Conservation (phyloP, 2,888 invertebrate species). For the Macaria notata region DNA sequence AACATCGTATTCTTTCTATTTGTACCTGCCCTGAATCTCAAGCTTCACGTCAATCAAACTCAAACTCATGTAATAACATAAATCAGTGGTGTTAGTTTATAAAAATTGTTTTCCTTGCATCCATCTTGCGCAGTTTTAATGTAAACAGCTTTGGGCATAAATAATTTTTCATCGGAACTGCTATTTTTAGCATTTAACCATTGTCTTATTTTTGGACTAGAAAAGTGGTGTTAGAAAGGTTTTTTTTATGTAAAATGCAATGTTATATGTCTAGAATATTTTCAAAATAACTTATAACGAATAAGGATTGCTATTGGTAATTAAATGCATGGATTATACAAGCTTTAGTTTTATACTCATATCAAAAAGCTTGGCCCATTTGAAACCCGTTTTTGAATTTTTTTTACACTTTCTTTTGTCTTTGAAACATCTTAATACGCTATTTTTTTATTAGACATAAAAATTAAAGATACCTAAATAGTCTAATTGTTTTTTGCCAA, state of each 20-base stretch:
- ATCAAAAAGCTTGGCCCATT: too few species aligned
- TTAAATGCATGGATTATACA: too few species aligned
- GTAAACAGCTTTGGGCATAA: slow-evolving; percentile 18
- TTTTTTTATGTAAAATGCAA: neutral
- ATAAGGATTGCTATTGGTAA: too few species aligned
- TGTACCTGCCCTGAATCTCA: slow-evolving; percentile 15
- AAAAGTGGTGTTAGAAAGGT: neutral
- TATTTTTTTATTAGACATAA: too few species aligned
- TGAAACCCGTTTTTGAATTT: too few species aligned
- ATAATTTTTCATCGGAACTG: slow-evolving; percentile 18
- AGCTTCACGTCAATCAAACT: slow-evolving; percentile 23
- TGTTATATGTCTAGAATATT: too few species aligned
- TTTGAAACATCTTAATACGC: too few species aligned
- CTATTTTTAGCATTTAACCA: slow-evolving; percentile 17
- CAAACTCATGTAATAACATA: slow-evolving; percentile 25
- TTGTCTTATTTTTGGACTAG: slow-evolving; percentile 3
- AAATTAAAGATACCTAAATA: too few species aligned
- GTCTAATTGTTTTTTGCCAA: too few species aligned
- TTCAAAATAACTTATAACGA: too few species aligned
- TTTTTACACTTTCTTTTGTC: too few species aligned
- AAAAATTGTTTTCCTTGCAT: slow-evolving; percentile 22
- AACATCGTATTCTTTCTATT: neutral
- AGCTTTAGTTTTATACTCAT: too few species aligned
- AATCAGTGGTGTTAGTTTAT: slow-evolving; percentile 26
- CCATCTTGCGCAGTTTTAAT: slow-evolving; percentile 19